phyloP scores from a whole-genome alignment of 2,113 vertebrate species.

The Cettia cetti region DNA sequence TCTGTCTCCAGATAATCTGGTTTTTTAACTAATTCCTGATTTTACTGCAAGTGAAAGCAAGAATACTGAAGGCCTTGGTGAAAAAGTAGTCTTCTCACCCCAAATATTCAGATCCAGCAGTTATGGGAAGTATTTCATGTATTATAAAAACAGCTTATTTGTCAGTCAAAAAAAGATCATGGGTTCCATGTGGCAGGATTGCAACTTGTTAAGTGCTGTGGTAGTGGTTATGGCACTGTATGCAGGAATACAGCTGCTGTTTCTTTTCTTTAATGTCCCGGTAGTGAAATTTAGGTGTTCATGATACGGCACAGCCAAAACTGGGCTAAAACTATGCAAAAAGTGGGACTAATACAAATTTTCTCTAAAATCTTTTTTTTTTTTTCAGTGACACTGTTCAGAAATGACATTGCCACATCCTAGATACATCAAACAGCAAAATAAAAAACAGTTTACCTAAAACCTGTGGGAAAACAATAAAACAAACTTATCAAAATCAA shows the following conservation, averaged over 20 bases:
- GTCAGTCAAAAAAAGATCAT: neutral
- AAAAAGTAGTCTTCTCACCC: neutral
- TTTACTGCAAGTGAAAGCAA: neutral
- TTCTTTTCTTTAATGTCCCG: neutral
- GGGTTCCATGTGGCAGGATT: neutral
- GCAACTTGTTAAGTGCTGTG: neutral
- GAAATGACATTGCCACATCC: neutral
- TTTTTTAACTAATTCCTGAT: neutral
- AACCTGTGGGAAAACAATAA: neutral
- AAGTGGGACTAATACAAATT: neutral
- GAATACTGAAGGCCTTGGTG: neutral
- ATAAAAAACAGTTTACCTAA: neutral
- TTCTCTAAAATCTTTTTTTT: neutral
- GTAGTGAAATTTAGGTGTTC: neutral
- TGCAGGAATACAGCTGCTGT: accelerated
- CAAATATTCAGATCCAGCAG: neutral
- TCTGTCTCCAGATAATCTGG: neutral
- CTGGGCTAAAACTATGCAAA: neutral
- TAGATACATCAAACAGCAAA: neutral
- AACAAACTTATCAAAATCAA: neutral
- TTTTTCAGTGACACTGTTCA: neutral
- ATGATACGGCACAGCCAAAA: neutral
- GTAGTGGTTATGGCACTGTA: neutral
- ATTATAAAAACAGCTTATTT: neutral
- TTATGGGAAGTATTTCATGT: neutral